phyloP scores from a whole-genome alignment of 2,113 vertebrate species.

The Rhadina sibilatrix region DNA sequence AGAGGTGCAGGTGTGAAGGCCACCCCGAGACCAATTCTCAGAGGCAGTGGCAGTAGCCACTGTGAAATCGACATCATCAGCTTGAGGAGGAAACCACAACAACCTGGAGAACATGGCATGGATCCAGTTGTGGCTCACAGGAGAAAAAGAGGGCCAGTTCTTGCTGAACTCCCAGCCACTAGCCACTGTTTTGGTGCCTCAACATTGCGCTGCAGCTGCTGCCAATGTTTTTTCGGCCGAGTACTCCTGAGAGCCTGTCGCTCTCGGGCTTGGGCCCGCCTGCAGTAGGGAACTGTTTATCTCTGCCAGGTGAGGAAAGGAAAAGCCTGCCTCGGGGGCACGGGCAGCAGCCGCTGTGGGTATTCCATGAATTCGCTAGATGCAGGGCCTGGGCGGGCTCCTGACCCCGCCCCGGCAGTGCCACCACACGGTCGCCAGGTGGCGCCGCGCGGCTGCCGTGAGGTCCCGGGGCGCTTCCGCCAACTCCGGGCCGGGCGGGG shows the following conservation, averaged over 20 bases:
- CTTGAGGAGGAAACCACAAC: neutral
- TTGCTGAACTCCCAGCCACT: neutral
- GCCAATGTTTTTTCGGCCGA: neutral
- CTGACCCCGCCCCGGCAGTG: neutral
- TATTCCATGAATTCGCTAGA: fast-evolving
- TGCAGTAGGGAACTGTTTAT: fast-evolving
- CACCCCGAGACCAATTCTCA: no score
- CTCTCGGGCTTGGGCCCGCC: neutral
- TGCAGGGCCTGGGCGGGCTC: fast-evolving
- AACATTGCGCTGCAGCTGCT: fast-evolving
- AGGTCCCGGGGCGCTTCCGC: neutral
- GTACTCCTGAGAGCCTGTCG: neutral
- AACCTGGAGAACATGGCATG: neutral
- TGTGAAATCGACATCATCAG: neutral
- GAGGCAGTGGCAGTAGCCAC: neutral
- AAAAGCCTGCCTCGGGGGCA: fast-evolving
- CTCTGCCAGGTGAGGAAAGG: no score
- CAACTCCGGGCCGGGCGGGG: no score
- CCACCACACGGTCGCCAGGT: neutral
- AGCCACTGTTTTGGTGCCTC: neutral
- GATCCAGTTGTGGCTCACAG: fast-evolving
- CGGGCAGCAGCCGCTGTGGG: fast-evolving
- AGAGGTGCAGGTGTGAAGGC: fast-evolving
- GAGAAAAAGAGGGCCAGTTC: no score
- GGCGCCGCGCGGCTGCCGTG: neutral